Evolutionary conservation across 2,797 vertebrate species (phyloP).

Genomic region (Tympanoctomys barrerae): DNA sequence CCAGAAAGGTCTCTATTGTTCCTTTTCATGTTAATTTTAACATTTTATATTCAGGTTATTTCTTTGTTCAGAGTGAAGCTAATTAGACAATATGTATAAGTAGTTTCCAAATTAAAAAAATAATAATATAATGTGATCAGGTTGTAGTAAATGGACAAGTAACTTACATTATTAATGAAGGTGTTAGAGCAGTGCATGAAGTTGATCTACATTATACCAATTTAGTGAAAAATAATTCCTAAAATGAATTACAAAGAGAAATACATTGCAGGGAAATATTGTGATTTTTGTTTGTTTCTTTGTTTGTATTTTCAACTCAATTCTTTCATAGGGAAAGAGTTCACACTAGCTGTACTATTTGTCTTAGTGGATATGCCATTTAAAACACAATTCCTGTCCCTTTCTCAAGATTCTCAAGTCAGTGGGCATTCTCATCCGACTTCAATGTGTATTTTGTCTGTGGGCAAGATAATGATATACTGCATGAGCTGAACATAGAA

Average conservation of each 20-base stretch:
- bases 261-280: slow-evolving; percentile 1
- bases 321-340: background rate
- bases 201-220: slow-evolving; percentile 18
- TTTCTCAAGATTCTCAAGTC: slow-evolving; percentile 36
- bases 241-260: slow-evolving; percentile 14
- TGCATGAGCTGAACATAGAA: slow-evolving; percentile 8
- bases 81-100: slow-evolving; percentile 53
- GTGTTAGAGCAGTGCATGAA: background rate
- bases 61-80: slow-evolving; percentile 48
- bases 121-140: slow-evolving; percentile 8
- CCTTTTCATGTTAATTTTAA: slow-evolving; percentile 20
- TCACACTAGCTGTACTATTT: background rate
- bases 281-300: background rate
- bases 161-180: slow-evolving; percentile 41
- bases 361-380: background rate
- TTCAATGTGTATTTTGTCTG: slow-evolving; percentile 65
- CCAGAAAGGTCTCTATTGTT: slow-evolving; percentile 14
- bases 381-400: background rate
- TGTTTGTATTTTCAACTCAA: background rate
- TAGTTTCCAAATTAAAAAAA: slow-evolving; percentile 61
- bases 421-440: slow-evolving; percentile 43
- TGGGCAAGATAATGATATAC: slow-evolving; percentile 73
- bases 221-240: background rate
- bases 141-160: slow-evolving; percentile 24
- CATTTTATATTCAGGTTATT: background rate